Base-by-base conservation (phyloP, 2,113 vertebrate genomes). In the Terrapene triunguis region DNA sequence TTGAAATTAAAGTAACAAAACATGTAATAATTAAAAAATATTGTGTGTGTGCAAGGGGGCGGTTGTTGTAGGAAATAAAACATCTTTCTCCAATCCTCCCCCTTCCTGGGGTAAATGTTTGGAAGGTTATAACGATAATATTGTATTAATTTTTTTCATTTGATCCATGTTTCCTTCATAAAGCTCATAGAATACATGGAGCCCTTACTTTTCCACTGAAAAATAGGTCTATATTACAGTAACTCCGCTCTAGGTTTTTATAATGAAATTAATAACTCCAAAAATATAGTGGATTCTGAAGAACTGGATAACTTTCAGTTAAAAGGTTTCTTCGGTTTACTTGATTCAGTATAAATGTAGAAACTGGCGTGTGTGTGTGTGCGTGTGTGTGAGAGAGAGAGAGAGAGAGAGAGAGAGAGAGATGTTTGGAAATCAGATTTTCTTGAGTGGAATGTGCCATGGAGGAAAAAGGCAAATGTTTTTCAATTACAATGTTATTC, bases 191-290 rank as follows among this genome's bases (percentile, higher is more conserved):
- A 19, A 87, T 80, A 62, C 13, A 50, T 32, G 86, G 85, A 87
- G 51, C 22, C 82, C 91, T 93, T 95, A 78, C 92, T 96, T 95
- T 95, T 50, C 35, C 48, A 24, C 21, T 32, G 25, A 80, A 51
- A 80, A 51, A 51, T 51, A 80, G 59, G 32, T 29, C 13, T 62
- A 32, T 16, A 35, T 62, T 62, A 62, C 32, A 62, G 32, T 16
- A 32, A 35, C 14, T 32, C 29, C 59, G 14, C 53, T 54, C 53
- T 54, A 54, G 14, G 27, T 62, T 62, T 35, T 12, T 62, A 62
- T 62, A 62, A 62, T 32, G 27, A 32, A 62, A 62, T 62, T 32
- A 35, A 35, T 62, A 32, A 27, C 14, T 62, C 32, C 32, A 35
- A 62, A 62, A 62, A 9, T 54, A 54, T 22, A 21, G 21, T 54